Conservation (phyloP, 2,888 invertebrate species). For the Homarus gammarus region DNA sequence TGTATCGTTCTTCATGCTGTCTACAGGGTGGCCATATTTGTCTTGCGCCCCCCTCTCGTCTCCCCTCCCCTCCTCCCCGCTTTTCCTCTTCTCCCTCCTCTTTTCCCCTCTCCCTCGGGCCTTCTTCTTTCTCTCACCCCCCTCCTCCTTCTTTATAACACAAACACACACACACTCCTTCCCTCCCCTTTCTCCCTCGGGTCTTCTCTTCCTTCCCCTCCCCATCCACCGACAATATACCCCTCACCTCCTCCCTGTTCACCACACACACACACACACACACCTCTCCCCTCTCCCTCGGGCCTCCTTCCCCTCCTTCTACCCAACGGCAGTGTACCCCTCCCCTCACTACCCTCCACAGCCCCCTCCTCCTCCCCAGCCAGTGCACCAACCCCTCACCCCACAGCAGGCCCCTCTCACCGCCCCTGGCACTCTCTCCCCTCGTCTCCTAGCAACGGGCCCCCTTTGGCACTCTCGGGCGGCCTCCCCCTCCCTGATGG, state of each 20-base stretch:
- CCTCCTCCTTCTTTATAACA: not conserved
- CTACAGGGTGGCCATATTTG: conserved; percentile 66
- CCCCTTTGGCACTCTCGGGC: conserved; percentile 21
- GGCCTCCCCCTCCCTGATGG: conserved; percentile 52
- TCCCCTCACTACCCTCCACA: conserved; percentile 48
- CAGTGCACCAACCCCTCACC: not conserved
- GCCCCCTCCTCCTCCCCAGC: not conserved
- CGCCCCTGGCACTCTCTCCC: conserved; percentile 52
- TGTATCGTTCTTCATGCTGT: conserved; percentile 66
- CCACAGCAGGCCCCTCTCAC: not conserved
- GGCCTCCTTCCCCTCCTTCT: not conserved
- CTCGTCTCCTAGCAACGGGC: conserved; percentile 61
- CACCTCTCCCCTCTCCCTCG: not conserved
- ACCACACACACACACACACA: not conserved
- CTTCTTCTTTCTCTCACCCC: not conserved
- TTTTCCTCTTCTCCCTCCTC: not conserved
- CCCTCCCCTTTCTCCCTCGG: conserved; percentile 40
- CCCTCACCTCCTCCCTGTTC: not conserved
- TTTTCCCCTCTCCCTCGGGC: not conserved
- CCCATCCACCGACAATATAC: not conserved
- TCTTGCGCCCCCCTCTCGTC: conserved; percentile 30
- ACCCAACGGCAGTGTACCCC: conserved; percentile 17
- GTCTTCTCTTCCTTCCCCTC: not conserved
- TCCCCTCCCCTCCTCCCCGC: not conserved
- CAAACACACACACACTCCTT: no score